Percentiles rank a stretch among this genome's conserved stretches.
phyloP scores from a whole-genome alignment of 2,888 invertebrate genomes.

The Nesidiocoris tenuis region DNA sequence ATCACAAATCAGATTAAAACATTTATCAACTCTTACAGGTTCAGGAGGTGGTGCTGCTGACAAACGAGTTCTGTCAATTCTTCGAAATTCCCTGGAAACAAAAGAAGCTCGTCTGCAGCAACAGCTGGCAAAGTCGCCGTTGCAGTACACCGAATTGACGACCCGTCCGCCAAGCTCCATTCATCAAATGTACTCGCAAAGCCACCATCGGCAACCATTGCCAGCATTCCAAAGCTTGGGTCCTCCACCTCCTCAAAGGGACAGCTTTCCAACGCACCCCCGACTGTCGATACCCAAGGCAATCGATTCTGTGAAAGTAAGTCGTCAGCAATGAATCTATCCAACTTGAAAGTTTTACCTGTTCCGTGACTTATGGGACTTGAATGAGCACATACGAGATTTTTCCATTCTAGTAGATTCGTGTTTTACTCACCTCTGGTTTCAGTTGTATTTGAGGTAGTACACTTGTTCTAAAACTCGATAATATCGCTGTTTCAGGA shows the following conservation, averaged over 20 bases:
- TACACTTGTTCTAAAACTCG: background rate
- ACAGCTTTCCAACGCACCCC: constrained; percentile 54
- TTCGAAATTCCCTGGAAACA: constrained; percentile 69
- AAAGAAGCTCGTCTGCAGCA: constrained; percentile 59
- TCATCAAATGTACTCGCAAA: background rate
- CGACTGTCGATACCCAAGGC: constrained; percentile 70
- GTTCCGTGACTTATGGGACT: no score
- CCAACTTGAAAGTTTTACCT: no score
- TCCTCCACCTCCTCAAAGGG: constrained; percentile 54
- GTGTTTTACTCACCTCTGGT: no score
- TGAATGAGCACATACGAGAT: no score
- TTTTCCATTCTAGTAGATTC: no score
- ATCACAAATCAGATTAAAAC: no score
- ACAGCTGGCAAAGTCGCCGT: constrained; percentile 50
- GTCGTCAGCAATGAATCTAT: no score
- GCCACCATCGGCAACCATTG: constrained; percentile 55
- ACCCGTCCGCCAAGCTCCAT: constrained; percentile 6
- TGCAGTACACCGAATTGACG: constrained; percentile 31
- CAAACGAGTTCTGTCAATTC: constrained; percentile 68
- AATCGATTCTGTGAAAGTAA: constrained; percentile 61
- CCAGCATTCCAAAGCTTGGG: constrained; percentile 59
- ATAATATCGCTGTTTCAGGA: background rate
- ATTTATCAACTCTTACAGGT: background rate
- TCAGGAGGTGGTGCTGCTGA: constrained; percentile 54
- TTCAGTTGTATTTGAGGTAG: no score